phyloP scores from a whole-genome alignment of 2,888 invertebrate species.

The Carcina quercana region DNA sequence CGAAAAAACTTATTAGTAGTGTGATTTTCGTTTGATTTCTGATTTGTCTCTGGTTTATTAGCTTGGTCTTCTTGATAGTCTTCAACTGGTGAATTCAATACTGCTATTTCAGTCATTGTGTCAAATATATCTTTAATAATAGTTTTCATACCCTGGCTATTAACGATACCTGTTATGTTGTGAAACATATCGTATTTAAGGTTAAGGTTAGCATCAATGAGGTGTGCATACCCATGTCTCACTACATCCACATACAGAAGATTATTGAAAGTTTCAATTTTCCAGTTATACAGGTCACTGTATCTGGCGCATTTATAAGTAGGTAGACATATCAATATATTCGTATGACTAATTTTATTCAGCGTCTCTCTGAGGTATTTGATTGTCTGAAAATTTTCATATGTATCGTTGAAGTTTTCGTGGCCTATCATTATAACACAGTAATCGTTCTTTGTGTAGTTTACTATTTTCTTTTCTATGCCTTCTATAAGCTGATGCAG shows the following conservation, averaged over 20 bases:
- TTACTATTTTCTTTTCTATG: background rate
- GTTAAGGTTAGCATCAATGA: slow-evolving; percentile 11
- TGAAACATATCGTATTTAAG: slow-evolving; percentile 10
- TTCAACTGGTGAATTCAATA: no score
- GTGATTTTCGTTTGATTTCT: no score
- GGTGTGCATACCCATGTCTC: slow-evolving; percentile 8
- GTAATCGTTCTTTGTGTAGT: background rate
- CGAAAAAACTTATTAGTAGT: no score
- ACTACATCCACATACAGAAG: slow-evolving; percentile 5
- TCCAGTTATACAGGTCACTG: slow-evolving; percentile 6
- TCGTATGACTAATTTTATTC: background rate
- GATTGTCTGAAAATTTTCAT: background rate
- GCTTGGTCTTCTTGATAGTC: no score
- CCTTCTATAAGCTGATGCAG: background rate
- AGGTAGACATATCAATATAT: slow-evolving; percentile 7
- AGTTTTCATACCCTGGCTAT: slow-evolving; percentile 6
- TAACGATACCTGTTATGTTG: background rate
- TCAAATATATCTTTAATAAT: slow-evolving; percentile 2
- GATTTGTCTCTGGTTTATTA: no score
- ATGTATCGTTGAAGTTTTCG: background rate
- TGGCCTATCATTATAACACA: slow-evolving; percentile 1
- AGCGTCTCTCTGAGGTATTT: background rate
- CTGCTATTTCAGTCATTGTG: no score
- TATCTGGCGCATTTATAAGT: slow-evolving; percentile 4
- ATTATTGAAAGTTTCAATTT: slow-evolving; percentile 12